Base-by-base conservation (phyloP, 2,888 invertebrate genomes). In the Phrixothrix hirtus region DNA sequence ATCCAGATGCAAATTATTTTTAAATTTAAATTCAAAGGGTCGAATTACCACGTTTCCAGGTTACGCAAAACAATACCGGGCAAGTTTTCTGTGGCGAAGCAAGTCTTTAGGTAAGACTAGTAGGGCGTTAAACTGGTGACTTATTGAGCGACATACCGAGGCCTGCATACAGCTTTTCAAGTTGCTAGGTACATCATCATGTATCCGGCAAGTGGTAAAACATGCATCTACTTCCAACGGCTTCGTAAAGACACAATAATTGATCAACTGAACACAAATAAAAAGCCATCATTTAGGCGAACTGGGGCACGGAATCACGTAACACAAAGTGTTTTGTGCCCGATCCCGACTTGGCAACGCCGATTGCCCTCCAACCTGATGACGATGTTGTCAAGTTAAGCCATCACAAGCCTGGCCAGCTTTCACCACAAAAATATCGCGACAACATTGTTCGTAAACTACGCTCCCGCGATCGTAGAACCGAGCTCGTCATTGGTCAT, bases 401-500 rank as follows among this genome's bases (percentile, higher is more conserved):
- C 37, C 41, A 45, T 49, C 45, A 54, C 54, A 52, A 53, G 51
- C 42, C 52, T 47, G 53, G 50, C 57, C 56, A 55, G 58, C 54
- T 58, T 58, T 58, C 60, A 53, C 55, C 51, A 50, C 47, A 49
- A 58, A 51, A 62, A 62, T 65, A 66, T 65, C 63, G 55, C 61
- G 79, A 70, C 74, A 74, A 71, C 78, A 75, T 76, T 77, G 81
- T 78, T 77, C 72, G 75, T 73, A 71, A 75, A 77, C 73, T 73
- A 75, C 78, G 79, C 79, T 81, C 80, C 74, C 74, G 74, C 74
- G 74, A 72, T 70, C 70, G 59, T 60, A 59, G 62, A 67, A 57
- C 59, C 62, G 55, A 70, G 81, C 79, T 72, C 81, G 78, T 78
- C 75, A 83, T 84, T 83, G 83, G 84, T 76, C 77, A 76, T 75